Conservation (phyloP, 1,140 invertebrate genomes). For the Anagrus nilaparvatae region DNA sequence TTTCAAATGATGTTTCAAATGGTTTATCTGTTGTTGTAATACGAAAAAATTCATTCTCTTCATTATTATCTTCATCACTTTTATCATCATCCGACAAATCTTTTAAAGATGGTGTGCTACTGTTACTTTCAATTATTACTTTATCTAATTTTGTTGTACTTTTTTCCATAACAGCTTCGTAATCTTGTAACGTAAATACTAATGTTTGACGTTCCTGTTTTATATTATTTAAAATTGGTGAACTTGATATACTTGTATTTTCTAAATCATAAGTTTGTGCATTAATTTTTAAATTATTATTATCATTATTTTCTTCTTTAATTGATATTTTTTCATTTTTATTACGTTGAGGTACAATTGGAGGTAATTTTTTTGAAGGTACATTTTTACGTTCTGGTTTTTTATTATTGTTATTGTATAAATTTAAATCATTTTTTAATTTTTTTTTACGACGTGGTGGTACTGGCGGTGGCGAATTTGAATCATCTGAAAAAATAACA, state of each 20-base stretch:
- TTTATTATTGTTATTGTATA: not conserved
- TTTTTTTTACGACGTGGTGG: slow-evolving; percentile 35
- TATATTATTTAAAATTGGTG: slow-evolving; percentile 6
- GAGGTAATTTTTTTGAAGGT: not conserved
- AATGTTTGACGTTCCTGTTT: slow-evolving; percentile 23
- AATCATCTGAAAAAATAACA: slow-evolving; percentile 35
- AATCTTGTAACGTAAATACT: slow-evolving; percentile 34
- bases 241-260: not conserved
- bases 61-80: slow-evolving; percentile 15
- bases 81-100: too few relatives aligned
- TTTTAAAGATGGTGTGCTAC: too few relatives aligned
- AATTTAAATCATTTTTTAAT: slow-evolving; percentile 18
- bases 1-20: slow-evolving; percentile 29
- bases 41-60: slow-evolving; percentile 27
- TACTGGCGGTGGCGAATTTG: slow-evolving; percentile 28
- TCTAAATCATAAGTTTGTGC: too few relatives aligned
- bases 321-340: not conserved
- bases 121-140: too few relatives aligned
- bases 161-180: slow-evolving; percentile 29
- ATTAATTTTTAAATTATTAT: too few relatives aligned
- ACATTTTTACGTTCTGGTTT: not conserved
- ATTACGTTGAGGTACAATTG: slow-evolving; percentile 2
- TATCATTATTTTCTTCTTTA: too few relatives aligned
- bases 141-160: slow-evolving; percentile 10
- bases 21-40: slow-evolving; percentile 35